Conservation (phyloP, 2,888 invertebrate species). For the Lissonota sp. region DNA sequence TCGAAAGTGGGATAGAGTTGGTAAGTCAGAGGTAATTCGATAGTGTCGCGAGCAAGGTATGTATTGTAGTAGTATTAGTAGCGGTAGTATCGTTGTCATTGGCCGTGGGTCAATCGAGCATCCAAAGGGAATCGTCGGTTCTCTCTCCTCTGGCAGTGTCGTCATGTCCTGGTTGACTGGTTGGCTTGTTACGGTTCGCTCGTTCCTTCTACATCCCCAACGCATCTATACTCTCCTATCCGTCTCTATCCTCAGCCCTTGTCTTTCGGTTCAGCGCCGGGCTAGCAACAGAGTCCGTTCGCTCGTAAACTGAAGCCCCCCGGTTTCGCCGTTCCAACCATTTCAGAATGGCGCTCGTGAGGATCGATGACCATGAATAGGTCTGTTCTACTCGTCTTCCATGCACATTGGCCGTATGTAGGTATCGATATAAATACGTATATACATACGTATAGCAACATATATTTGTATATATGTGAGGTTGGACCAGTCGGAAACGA, state of each 20-base stretch:
- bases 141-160: slow-evolving; percentile 31
- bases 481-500: slow-evolving; percentile 17
- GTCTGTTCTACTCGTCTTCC: slow-evolving; percentile 60
- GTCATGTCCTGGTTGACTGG: slow-evolving; percentile 31
- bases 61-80: background rate
- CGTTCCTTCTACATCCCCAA: slow-evolving; percentile 4
- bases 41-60: slow-evolving; percentile 31
- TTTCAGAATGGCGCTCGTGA: slow-evolving; percentile 43
- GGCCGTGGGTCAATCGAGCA: slow-evolving; percentile 46
- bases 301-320: slow-evolving; percentile 48
- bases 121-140: slow-evolving; percentile 40
- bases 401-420: no score
- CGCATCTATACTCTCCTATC: background rate
- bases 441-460: no score
- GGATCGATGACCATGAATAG: slow-evolving; percentile 59
- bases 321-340: slow-evolving; percentile 32
- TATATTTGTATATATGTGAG: slow-evolving; percentile 2
- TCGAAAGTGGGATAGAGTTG: slow-evolving; percentile 30
- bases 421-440: no score
- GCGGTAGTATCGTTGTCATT: slow-evolving; percentile 44
- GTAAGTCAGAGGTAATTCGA: slow-evolving; percentile 20
- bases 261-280: slow-evolving; percentile 24
- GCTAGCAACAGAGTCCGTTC: slow-evolving; percentile 13
- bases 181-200: slow-evolving; percentile 41
- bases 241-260: background rate